Conservation (phyloP, 2,888 invertebrate species). For the Itoplectis maculator region DNA sequence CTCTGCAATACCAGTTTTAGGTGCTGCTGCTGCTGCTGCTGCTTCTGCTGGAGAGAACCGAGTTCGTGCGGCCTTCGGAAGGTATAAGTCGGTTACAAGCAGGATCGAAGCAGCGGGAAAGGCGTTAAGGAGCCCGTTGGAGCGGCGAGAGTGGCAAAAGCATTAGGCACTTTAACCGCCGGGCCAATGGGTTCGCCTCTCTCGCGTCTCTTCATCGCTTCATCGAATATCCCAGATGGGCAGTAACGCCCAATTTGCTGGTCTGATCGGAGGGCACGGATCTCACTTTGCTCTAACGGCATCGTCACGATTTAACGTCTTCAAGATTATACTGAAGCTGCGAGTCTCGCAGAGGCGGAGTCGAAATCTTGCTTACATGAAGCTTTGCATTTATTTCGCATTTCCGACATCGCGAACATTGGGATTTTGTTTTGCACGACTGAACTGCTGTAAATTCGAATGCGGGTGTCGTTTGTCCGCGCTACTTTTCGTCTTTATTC, state of each 20-base stretch:
- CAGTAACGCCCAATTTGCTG: slow-evolving; percentile 39
- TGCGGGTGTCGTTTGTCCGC: neutral
- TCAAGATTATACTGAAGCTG: slow-evolving; percentile 56
- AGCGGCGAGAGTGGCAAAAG: neutral
- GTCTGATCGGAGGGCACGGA: slow-evolving; percentile 3
- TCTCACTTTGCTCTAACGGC: slow-evolving; percentile 59
- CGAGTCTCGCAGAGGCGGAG: neutral
- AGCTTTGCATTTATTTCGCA: no score
- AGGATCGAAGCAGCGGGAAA: neutral
- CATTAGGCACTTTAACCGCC: slow-evolving; percentile 5
- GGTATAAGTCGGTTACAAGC: neutral
- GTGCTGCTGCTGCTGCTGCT: neutral
- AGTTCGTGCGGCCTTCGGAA: neutral
- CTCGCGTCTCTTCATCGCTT: slow-evolving; percentile 8
- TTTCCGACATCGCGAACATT: no score
- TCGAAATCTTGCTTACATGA: no score
- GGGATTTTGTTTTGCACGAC: neutral
- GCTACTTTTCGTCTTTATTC: neutral
- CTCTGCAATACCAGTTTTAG: neutral
- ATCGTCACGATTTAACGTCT: slow-evolving; percentile 60
- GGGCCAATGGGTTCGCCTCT: slow-evolving; percentile 1
- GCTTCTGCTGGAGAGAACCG: neutral
- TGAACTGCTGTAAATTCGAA: neutral
- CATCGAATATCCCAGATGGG: slow-evolving; percentile 45
- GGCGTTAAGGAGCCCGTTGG: neutral